Evolutionary conservation across 64 coral and sea anemone species (phyloP).

Genomic region (Acropora tenuis): DNA sequence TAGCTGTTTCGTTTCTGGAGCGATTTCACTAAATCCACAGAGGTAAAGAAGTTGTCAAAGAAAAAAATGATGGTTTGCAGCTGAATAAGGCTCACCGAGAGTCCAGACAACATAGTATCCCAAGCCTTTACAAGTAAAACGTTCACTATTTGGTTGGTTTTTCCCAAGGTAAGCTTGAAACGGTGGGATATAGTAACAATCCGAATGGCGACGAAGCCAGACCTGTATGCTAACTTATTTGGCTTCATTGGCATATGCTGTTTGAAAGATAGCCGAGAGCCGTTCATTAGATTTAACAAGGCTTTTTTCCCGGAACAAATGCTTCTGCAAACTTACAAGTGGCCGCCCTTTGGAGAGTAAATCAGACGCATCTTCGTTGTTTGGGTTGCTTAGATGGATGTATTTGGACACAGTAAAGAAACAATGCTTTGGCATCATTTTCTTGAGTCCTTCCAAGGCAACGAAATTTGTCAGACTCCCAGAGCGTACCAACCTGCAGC

Average conservation of each 20-base stretch:
- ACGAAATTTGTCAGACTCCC: slow-evolving; percentile 34
- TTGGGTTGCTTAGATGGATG: slow-evolving; percentile 29
- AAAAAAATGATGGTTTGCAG: slow-evolving; percentile 15
- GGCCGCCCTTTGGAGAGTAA: slow-evolving; percentile 27
- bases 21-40: neutral
- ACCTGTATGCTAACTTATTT: neutral
- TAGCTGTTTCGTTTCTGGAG: slow-evolving; percentile 23
- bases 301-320: neutral
- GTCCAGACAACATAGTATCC: slow-evolving; percentile 62
- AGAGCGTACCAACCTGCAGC: neutral
- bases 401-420: slow-evolving; percentile 24
- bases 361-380: neutral
- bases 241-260: slow-evolving; percentile 10
- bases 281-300: neutral
- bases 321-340: neutral
- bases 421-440: slow-evolving; percentile 35
- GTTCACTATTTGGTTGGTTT: slow-evolving; percentile 38
- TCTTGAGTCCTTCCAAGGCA: slow-evolving; percentile 34
- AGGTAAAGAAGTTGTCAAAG: slow-evolving; percentile 58
- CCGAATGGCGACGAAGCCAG: slow-evolving; percentile 44
- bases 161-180: slow-evolving; percentile 69
- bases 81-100: slow-evolving; percentile 57
- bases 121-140: slow-evolving; percentile 20
- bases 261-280: neutral
- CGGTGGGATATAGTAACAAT: slow-evolving; percentile 41